Evolutionary conservation across 2,888 invertebrate genomes (phyloP), one percentile per base, ranked within the genome.

Genomic region (Brachyptera risi): DNA sequence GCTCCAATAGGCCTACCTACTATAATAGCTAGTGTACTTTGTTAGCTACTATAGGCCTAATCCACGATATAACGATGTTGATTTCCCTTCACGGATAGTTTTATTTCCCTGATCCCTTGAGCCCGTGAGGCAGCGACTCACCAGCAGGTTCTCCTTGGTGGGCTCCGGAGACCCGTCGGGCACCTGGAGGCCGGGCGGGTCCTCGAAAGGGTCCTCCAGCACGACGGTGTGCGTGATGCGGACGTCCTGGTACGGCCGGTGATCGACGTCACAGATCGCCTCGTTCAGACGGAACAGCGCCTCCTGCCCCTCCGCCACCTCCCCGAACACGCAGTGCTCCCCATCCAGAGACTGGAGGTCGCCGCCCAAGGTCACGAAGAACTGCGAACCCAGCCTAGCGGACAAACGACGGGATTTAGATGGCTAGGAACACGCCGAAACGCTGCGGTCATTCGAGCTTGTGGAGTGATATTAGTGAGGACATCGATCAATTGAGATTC

Each of bases 141-240:
- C 78, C 73, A 76, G 76, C 1, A 96, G 73, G 44, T 90, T 81
- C 71, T 93, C 92, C 40, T 84, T 82, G 58, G 86, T 89, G 0
- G 95, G 96, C 56, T 91, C 91, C 0, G 99, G 99, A 24, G 97
- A 98, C 63, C 88, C 78, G 58, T 86, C 85, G 0, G 96, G 97
- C 59, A 88, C 78, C 61, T 79, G 75, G 24, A 99, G 78, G 0
- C 86, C 87, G 47, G 82, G 74, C 0, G 94, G 92, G 77, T 99
- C 96, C 68, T 90, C 90, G 73, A 88, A 98, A 0, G 99, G 99
- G 78, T 99, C 99, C 72, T 97, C 93, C 17, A 99, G 78, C 40
- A 99, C 80, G 0, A 98, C 90, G 0, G 97, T 98, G 72, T 99
- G 99, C 0, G 96, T 94, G 62, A 99, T 93, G 67, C 80, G 70